Conservation (phyloP, 2,888 invertebrate species). For the Athetis lepigone region DNA sequence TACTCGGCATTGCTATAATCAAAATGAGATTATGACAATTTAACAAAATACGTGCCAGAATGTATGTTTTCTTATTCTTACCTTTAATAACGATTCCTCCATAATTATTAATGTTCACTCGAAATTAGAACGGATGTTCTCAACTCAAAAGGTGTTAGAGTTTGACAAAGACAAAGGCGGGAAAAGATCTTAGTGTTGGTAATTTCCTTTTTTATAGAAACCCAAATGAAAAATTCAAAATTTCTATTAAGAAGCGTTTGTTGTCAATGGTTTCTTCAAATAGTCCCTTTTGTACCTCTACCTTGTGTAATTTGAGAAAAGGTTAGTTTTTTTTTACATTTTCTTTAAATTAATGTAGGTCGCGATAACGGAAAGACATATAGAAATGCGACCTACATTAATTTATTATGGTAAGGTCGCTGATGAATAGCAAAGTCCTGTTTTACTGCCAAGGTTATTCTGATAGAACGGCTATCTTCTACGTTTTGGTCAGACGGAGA, state of each 20-base stretch:
- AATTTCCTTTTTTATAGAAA: constrained; percentile 5
- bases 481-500: too few species aligned
- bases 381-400: too few species aligned
- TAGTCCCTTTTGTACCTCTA: background rate
- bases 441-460: too few species aligned
- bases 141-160: background rate
- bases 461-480: too few species aligned
- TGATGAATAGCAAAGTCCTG: too few species aligned
- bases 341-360: too few species aligned
- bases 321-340: background rate
- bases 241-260: background rate
- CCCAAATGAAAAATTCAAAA: background rate
- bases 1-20: too few species aligned
- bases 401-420: too few species aligned
- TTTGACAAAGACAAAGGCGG: background rate
- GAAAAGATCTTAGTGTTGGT: background rate
- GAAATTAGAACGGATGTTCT: background rate
- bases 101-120: background rate
- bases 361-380: too few species aligned
- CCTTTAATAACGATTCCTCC: background rate
- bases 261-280: background rate
- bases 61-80: too few species aligned
- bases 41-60: too few species aligned
- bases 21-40: too few species aligned
- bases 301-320: background rate